These are phyloP conservation scores for Caenorhabditis sp. DNA, from an alignment of 2,888 invertebrate species.

Conservation along the genomic window DNA sequence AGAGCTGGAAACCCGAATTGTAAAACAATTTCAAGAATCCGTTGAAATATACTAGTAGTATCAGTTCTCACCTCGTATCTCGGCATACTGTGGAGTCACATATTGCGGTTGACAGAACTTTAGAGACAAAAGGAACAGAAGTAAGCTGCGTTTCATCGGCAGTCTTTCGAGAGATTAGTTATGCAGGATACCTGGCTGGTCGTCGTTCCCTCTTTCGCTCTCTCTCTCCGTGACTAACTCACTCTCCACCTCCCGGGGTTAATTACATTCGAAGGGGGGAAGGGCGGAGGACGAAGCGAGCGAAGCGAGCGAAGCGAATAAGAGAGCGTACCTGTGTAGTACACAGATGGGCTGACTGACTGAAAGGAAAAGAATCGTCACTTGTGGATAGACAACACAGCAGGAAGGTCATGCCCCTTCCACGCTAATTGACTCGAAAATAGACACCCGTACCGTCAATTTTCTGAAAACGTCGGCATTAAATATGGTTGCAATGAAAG, in stretches of 20 bases:
- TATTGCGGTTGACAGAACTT: conserved; percentile 57
- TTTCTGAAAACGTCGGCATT: conserved; percentile 35
- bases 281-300: conserved; percentile 25
- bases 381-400: conserved; percentile 46
- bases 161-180: conserved; percentile 1
- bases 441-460: conserved; percentile 38
- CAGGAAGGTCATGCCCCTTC: conserved; percentile 53
- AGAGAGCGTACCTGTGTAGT: conserved; percentile 49
- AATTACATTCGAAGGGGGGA: conserved; percentile 55
- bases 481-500: conserved; percentile 21
- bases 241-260: conserved; percentile 33
- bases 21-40: too few relatives aligned
- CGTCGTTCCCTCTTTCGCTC: conserved; percentile 13
- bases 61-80: conserved; percentile 50
- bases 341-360: conserved; percentile 36
- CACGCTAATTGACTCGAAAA: conserved; percentile 55
- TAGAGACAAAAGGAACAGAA: conserved; percentile 45
- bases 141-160: conserved; percentile 43
- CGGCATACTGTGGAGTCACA: conserved; percentile 63
- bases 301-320: conserved; percentile 39
- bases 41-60: too few relatives aligned
- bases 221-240: conserved; percentile 19
- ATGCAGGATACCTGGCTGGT: conserved; percentile 13
- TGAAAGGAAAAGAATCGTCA: conserved; percentile 47
- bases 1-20: too few relatives aligned